Evolutionary conservation across 2,888 invertebrate species (phyloP), one percentile per base, ranked within the genome.

Genomic region (Chorisops tibialis): DNA sequence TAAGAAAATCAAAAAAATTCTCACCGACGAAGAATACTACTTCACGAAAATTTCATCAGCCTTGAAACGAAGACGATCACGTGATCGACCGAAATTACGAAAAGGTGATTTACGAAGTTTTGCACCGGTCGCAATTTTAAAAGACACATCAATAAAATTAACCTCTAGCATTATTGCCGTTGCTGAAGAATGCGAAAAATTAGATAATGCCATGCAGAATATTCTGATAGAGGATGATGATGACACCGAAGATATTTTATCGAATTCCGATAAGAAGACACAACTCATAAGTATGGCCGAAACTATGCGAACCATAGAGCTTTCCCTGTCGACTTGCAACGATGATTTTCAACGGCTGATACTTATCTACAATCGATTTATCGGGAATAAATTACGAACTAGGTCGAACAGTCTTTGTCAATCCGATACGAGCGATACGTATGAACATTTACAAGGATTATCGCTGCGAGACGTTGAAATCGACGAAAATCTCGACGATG

Each of bases 331-430:
- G 18, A 66, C 72, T 14, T 78, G 78, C 67, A 74, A 73, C 65
- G 74, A 77, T 67, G 77, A 78, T 60, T 77, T 76, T 63, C 76
- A 76, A 63, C 73, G 77, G 0, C 66, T 77, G 58, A 76, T 77
- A 72, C 67, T 78, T 59, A 71, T 77, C 3, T 77, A 77, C 66
- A 76, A 75, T 67, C 77, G 77, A 66, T 76, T 75, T 67, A 64
- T 78, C 14, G 71, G 72, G 18, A 22, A 56, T n/a, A 43, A 18
- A 14, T n/a, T 30, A 18, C 4, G 12, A 3, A 30, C 11, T 30
- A 16, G 51, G 18, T 62, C 47, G 11, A 51, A 47, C 6, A n/a
- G 3, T 9, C 6, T 35, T 12, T n/a, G 12, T 2, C 30, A 30
- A 18, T 18, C 11, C 9, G 56, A 24, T 18, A 14, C 22, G 18